phyloP scores from a whole-genome alignment of 1,140 invertebrate species.

The Paracyclopina nana region DNA sequence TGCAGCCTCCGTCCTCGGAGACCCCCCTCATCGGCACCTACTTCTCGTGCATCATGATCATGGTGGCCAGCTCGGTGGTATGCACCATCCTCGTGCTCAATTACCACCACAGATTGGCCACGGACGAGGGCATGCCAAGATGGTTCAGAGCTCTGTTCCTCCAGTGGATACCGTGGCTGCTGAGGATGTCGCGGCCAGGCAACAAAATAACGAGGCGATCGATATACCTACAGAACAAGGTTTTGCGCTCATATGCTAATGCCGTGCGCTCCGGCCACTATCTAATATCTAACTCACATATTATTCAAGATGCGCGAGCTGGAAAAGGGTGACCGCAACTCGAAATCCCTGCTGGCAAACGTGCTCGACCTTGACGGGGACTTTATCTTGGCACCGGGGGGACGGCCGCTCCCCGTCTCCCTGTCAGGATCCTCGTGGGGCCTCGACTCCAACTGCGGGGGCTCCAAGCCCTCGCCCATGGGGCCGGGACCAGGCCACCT shows the following conservation, averaged over 20 bases:
- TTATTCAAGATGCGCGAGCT: neutral
- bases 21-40: constrained; percentile 15
- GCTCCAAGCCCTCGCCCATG: neutral
- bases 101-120: constrained; percentile 8
- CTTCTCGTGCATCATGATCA: constrained; percentile 16
- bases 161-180: constrained; percentile 8
- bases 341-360: neutral
- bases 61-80: constrained; percentile 9
- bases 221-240: neutral
- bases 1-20: constrained; percentile 10
- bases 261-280: neutral
- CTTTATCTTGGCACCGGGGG: neutral
- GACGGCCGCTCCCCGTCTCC: no score
- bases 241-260: neutral
- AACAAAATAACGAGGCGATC: neutral
- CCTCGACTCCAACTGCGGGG: no score
- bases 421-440: no score
- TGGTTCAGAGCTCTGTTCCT: constrained; percentile 11
- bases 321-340: neutral
- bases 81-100: constrained; percentile 13
- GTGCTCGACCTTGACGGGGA: neutral
- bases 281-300: neutral
- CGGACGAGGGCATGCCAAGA: neutral
- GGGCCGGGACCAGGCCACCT: no score
- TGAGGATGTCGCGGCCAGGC: constrained; percentile 6